Evolutionary conservation across 2,888 invertebrate species (phyloP).

Genomic region (Drosophila eohydei): DNA sequence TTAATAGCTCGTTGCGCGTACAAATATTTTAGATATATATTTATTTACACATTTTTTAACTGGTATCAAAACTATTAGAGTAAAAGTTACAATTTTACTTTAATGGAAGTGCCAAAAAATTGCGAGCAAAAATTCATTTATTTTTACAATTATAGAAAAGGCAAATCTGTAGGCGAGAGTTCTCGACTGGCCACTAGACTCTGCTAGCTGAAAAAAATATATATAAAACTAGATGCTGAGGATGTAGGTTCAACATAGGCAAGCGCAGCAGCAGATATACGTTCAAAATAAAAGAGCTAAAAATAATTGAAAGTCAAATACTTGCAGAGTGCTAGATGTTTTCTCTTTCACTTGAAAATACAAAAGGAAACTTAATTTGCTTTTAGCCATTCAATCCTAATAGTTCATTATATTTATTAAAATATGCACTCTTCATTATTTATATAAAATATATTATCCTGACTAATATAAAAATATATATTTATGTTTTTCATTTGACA

Average conservation of each 20-base stretch:
- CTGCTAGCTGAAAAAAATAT: not conserved
- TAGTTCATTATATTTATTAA: not conserved
- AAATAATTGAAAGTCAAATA: not conserved
- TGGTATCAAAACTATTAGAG: not conserved
- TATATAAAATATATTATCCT: no score
- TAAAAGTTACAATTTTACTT: not conserved
- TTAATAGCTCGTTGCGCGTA: slow-evolving; percentile 68
- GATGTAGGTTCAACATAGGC: no score
- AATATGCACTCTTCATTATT: no score
- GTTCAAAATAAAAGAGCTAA: not conserved
- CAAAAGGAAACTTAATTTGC: no score
- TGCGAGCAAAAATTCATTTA: not conserved
- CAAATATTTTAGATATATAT: slow-evolving; percentile 33
- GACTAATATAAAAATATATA: no score
- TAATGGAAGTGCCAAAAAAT: slow-evolving; percentile 3
- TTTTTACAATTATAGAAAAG: not conserved
- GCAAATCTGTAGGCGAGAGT: not conserved
- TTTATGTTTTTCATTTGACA: no score
- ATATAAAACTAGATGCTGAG: no score
- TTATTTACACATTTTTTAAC: not conserved
- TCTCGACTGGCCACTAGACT: not conserved
- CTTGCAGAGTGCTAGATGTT: not conserved
- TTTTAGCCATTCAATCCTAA: not conserved
- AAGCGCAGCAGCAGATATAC: no score
- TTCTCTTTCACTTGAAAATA: no score